phyloP scores from a whole-genome alignment of 2,888 invertebrate species.

The Lepidonotus clava region DNA sequence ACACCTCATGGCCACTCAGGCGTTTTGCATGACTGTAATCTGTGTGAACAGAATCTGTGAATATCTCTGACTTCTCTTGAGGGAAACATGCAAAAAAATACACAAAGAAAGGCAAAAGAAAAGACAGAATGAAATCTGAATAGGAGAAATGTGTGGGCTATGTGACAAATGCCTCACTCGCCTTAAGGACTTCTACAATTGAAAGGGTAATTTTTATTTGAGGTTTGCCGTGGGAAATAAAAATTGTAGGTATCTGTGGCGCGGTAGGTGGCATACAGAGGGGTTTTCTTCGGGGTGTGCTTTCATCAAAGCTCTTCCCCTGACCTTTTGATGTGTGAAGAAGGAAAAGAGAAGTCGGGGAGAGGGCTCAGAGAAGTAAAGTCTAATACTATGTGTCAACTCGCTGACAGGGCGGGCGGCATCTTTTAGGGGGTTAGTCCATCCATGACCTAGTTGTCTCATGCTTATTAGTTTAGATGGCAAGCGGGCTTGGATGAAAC shows the following conservation, averaged over 20 bases:
- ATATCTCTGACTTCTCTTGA: too few species aligned
- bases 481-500: too few species aligned
- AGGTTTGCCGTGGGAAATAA: too few species aligned
- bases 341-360: not conserved
- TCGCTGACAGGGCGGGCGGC: slow-evolving; percentile 17
- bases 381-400: slow-evolving; percentile 17
- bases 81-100: too few species aligned
- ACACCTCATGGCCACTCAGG: not conserved
- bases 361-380: not conserved
- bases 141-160: too few species aligned
- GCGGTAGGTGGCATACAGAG: not conserved
- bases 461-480: too few species aligned
- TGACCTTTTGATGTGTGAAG: not conserved
- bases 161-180: too few species aligned
- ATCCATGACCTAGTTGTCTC: too few species aligned
- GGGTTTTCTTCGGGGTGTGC: not conserved
- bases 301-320: not conserved
- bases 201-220: too few species aligned
- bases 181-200: too few species aligned
- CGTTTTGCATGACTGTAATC: not conserved
- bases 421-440: too few species aligned
- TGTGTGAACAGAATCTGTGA: too few species aligned
- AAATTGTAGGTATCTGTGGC: slow-evolving; percentile 10
- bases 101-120: not conserved
- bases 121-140: not conserved